Conservation (phyloP, 2,113 vertebrate genomes). For the Oncorhynchus clarkii region DNA sequence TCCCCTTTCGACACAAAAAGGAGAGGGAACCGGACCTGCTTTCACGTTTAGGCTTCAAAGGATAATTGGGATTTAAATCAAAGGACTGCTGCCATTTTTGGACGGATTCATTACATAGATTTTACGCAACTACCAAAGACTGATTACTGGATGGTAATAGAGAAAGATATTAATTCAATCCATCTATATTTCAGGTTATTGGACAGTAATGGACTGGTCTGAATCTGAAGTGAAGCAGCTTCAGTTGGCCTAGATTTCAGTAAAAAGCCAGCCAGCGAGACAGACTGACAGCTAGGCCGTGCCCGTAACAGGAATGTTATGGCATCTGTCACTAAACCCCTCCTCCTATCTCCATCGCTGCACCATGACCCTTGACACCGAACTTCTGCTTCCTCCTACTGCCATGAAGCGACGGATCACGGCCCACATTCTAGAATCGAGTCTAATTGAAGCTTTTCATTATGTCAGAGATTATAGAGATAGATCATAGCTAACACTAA, state of each 20-base stretch:
- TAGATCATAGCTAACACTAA: background rate
- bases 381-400: background rate
- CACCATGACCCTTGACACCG: background rate
- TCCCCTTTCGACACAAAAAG: constrained; percentile 9
- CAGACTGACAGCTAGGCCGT: too few species aligned
- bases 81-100: background rate
- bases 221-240: background rate
- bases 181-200: background rate
- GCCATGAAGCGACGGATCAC: background rate
- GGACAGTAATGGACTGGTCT: background rate
- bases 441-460: background rate
- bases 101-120: too few species aligned
- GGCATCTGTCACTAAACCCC: constrained; percentile 11
- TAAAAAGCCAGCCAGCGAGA: background rate
- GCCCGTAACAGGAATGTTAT: background rate
- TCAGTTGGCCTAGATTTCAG: background rate
- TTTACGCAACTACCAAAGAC: too few species aligned
- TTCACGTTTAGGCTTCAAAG: constrained; percentile 11
- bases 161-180: background rate
- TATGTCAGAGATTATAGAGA: background rate
- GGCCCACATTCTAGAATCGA: too few species aligned
- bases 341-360: background rate
- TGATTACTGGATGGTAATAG: constrained; percentile 9
- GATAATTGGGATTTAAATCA: constrained; percentile 39
- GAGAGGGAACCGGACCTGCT: constrained; percentile 6